Evolutionary conservation across 2,888 invertebrate species (phyloP), one percentile per base, ranked within the genome.

Genomic region (Homarus gammarus): DNA sequence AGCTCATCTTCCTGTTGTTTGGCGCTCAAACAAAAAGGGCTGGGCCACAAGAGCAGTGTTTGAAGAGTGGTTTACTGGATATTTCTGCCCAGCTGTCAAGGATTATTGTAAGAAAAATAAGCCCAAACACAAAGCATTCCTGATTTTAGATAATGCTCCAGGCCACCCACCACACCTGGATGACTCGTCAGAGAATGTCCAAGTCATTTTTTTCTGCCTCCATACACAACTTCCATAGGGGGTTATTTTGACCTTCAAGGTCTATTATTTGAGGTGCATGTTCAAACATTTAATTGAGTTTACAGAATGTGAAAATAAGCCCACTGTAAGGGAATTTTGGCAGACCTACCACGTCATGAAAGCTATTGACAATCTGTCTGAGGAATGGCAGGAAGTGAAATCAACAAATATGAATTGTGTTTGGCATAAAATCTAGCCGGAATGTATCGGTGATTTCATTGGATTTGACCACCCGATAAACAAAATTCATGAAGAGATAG

Each of bases 1-100:
- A 70, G 82, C 92, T 18, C 92, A 92, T 87, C 92, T 94, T 49
- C 93, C 93, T 40, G 93, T 93, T n/a, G 88, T 93, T 40, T 94
- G 93, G 93, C 92, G 92, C 83, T 93, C 93, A 10, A n/a, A 93
- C 93, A 91, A 91, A 91, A 75, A 93, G 84, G 93, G 93, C 44
- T 92, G 92, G 91, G 91, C 93, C 90, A 93, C 93, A 73, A 77
- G 86, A 86, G 68, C 78, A 73, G 88, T 93, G 88, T 93, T 93
- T 90, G 38, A 90, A 84, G 92, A 93, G 33, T 93, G 93, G 93
- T 91, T n/a, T n/a, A n/a, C 84, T 18, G n/a, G 18, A 8, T 73
- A 84, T 51, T 84, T 84, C 84, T 51, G 64, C 79, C 91, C 44
- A 44, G 40, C 78, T 64, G 84, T 83, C 36, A 84, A 85, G 83